These are phyloP conservation scores for Aspidapion aeneum DNA, from an alignment of 2,888 invertebrate genomes.

Conservation along the genomic window DNA sequence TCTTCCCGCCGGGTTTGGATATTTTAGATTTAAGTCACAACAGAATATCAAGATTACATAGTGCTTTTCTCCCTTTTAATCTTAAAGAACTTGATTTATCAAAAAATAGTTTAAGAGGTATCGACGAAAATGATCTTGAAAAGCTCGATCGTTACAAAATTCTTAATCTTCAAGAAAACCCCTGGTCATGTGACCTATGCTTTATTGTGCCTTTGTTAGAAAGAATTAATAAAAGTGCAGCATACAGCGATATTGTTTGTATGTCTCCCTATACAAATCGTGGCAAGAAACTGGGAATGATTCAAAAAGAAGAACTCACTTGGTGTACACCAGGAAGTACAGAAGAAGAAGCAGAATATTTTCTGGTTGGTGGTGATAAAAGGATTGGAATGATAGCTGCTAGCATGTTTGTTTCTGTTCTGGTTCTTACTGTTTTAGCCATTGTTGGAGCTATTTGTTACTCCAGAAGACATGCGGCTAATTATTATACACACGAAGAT, in stretches of 20 bases:
- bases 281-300: conserved; percentile 48
- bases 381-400: conserved; percentile 53
- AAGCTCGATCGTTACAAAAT: conserved; percentile 35
- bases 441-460: conserved; percentile 58
- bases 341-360: conserved; percentile 50
- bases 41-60: conserved; percentile 55
- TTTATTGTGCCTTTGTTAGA: conserved; percentile 58
- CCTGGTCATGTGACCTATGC: conserved; percentile 69
- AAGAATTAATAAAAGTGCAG: conserved; percentile 53
- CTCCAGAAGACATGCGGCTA: conserved; percentile 68
- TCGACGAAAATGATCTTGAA: conserved; percentile 53
- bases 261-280: conserved; percentile 56
- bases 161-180: conserved; percentile 56
- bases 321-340: conserved; percentile 55
- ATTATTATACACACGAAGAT: conserved; percentile 80
- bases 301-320: conserved; percentile 47
- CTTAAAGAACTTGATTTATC: conserved; percentile 68
- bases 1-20: conserved; percentile 57
- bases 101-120: conserved; percentile 64
- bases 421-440: conserved; percentile 48
- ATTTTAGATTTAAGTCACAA: conserved; percentile 71
- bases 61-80: conserved; percentile 53
- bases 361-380: conserved; percentile 52
- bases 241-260: conserved; percentile 55
- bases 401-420: conserved; percentile 55